Base-by-base conservation (phyloP, 2,888 invertebrate genomes). In the Lampropteryx suffumata region DNA sequence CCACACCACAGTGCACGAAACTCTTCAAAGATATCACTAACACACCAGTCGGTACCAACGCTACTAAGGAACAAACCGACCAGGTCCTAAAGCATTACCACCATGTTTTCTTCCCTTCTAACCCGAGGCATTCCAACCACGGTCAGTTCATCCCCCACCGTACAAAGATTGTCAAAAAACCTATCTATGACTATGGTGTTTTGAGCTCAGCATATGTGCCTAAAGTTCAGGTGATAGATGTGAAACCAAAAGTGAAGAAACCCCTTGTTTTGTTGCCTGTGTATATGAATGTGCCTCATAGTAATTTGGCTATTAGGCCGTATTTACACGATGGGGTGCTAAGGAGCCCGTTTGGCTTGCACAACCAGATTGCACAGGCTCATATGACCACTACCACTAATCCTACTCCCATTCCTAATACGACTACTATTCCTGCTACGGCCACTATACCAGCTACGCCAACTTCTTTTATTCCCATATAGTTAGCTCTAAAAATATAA, bases 221-320 rank as follows among this genome's bases (percentile, higher is more conserved):
- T 0, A 59, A 65, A 11, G 82, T 86, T 0, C 49, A 57, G 6
- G 49, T 71, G 0, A 71, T 87, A 4, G 68, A 78, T 47, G 54
- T 86, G 0, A 73, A 76, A 44, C 69, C 76, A 1, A 68, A n/a
- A n/a, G 12, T 55, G 0, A 64, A 61, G 9, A 74, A 61, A 7
- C 74, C 79, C 0, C 45, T 79, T 9, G 64, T 83, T 0, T 14
- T 85, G 1, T 33, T 70, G 1, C 87, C 87, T 0, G 83, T 85
- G 0, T 87, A 84, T 52, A 64, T 79, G 57, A 65, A 73, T 30
- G 55, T 59, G 3, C 68, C 68, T 24, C 63, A 57, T 11, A 60
- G 50, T 32, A 57, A 61, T 11, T 28, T 54, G 0, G 50, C 58
- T 2, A 47, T 60, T 0, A 50, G 61, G 43, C 57, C 62, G 1